Base-by-base conservation (phyloP, 37 sponge, comb jelly and placozoan species). In the Mnemiopsis leidyi region DNA sequence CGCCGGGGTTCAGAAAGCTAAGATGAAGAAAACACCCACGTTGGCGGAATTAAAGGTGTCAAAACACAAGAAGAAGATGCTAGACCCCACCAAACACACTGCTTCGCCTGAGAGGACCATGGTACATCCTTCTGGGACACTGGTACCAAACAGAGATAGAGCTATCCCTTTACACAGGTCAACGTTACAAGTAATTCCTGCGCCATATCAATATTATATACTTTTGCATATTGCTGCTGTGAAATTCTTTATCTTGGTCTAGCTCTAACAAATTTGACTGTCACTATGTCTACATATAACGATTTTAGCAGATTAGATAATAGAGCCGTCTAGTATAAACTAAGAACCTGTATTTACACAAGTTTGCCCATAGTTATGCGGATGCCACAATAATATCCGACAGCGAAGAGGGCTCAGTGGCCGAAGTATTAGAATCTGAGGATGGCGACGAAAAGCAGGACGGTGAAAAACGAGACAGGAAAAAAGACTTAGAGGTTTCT, bases 11-110 rank as follows among this genome's bases (percentile, higher is more conserved):
- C 1, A 7, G 36, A 77, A 77, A 18, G 79, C 79, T 0, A 77
- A 77, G 35, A 32, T 77, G 79, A 77, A 77, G 79, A 77, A 77
- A 32, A 77, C 79, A 13, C 79, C 79, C 79, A 77, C 79, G 1
- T 32, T 77, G 16, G 79, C 79, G 1, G 36, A 77, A 36, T 36
- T 77, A 20, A 77, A 34, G 32, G 79, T 31, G 32, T 21, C 79
- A 28, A 77, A 77, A 32, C 79, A 77, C 0, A 77, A 32, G 79
- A 77, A 34, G 36, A 77, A 20, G 61, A 13, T 48, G 61, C 13
- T 48, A 48, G 61, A 48, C 5, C 61, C n/a, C n/a, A n/a, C n/a
- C n/a, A n/a, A n/a, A n/a, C n/a, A n/a, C n/a, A n/a, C n/a, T n/a
- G n/a, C n/a, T n/a, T n/a, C n/a, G n/a, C n/a, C n/a, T n/a, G n/a